Percentiles rank a stretch among this genome's conserved stretches.
phyloP scores from a whole-genome alignment of 64 coral and sea anemone genomes.

The Anthopleura sola region DNA sequence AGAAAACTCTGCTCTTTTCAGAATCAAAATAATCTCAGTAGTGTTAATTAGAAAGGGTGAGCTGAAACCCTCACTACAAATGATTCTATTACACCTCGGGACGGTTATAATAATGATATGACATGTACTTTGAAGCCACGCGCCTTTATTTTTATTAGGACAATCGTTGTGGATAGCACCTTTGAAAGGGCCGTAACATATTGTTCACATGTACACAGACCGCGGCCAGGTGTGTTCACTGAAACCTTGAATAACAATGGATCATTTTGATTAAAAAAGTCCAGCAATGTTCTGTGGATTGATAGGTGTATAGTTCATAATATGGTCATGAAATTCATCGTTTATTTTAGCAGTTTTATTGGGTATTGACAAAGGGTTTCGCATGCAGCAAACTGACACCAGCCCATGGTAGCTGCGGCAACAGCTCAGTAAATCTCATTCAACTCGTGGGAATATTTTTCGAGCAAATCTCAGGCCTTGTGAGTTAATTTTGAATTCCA shows the following conservation, averaged over 20 bases:
- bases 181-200: constrained; percentile 10
- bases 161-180: constrained; percentile 19
- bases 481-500: neutral
- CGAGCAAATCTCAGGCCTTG: neutral
- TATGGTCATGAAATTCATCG: constrained; percentile 1
- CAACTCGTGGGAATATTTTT: constrained; percentile 6
- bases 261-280: constrained; percentile 3
- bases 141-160: constrained; percentile 25
- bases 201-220: constrained; percentile 8
- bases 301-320: constrained; percentile 15
- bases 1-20: neutral
- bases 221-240: constrained; percentile 15
- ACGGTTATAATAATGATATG: neutral
- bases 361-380: constrained; percentile 6
- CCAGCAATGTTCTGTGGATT: neutral
- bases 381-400: neutral
- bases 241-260: constrained; percentile 20
- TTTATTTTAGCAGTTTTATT: constrained; percentile 13
- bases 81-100: neutral
- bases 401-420: neutral
- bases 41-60: constrained; percentile 10
- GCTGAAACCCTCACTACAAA: neutral
- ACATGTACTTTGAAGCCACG: constrained; percentile 23
- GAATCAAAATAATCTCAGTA: neutral
- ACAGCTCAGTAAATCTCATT: neutral